Percentiles rank a stretch among this genome's conserved stretches.
phyloP scores from a whole-genome alignment of 2,888 invertebrate genomes.

The Andrena marginata region DNA sequence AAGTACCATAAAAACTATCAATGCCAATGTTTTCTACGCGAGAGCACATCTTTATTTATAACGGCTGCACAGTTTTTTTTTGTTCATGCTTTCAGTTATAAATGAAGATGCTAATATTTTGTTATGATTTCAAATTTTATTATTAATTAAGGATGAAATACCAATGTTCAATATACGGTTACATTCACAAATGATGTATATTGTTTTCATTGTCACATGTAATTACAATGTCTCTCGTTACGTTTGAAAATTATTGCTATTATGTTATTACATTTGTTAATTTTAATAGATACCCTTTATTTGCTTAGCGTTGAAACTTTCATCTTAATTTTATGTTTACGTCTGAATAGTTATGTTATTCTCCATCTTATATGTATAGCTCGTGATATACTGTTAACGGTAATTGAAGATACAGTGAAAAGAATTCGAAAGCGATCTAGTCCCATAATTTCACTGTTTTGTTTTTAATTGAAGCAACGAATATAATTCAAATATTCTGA shows the following conservation, averaged over 20 bases:
- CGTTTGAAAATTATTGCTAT: slow-evolving; percentile 57
- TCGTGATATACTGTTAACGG: slow-evolving; percentile 15
- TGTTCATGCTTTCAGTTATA: slow-evolving; percentile 38
- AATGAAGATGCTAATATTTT: slow-evolving; percentile 58
- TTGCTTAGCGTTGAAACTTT: slow-evolving; percentile 38
- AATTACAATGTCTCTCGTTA: slow-evolving; percentile 44
- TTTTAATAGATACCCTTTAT: slow-evolving; percentile 41
- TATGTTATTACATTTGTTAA: slow-evolving; percentile 55
- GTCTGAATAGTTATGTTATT: slow-evolving; percentile 25
- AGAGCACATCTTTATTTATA: slow-evolving; percentile 48
- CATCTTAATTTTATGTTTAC: slow-evolving; percentile 29
- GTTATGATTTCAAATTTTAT: slow-evolving; percentile 61
- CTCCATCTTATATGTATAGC: slow-evolving; percentile 4
- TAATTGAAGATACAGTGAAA: slow-evolving; percentile 4
- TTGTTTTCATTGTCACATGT: slow-evolving; percentile 31
- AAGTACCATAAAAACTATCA: slow-evolving; percentile 48
- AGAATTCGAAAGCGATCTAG: slow-evolving; percentile 46
- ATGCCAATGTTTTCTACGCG: slow-evolving; percentile 30
- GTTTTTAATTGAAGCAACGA: slow-evolving; percentile 8
- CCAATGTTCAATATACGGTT: slow-evolving; percentile 44
- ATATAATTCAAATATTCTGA: neutral
- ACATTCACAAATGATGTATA: slow-evolving; percentile 34
- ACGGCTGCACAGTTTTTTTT: slow-evolving; percentile 20
- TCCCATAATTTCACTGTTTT: slow-evolving; percentile 15
- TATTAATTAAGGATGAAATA: slow-evolving; percentile 39